Base-by-base conservation (phyloP, 2,797 vertebrate species). In the Rhynchotus rufescens region DNA sequence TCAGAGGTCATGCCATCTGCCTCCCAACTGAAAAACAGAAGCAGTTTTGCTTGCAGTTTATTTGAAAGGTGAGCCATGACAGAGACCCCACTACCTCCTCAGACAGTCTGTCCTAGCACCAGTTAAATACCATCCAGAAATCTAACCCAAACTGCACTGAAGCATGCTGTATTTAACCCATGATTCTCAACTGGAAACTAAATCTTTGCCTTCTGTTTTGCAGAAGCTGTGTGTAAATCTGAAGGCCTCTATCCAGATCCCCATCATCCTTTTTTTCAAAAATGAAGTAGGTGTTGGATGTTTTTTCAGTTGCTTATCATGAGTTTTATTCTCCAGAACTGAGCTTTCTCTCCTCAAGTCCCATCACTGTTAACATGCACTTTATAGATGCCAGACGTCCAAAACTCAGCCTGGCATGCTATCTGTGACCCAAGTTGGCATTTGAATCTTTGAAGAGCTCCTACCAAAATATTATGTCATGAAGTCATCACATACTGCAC, bases 41-140 rank as follows among this genome's bases (percentile, higher is more conserved):
- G 28, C 12, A 59, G 68, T 59, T 45, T 12, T 12, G 12, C 38
- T 77, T 68, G 19, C n/a, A 44, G 42, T 84, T 80, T 84, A 26
- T 26, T 4, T 67, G 80, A 66, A 67, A 20, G 25, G 26, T 0
- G 0, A 49, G 10, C n/a, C 34, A 21, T 51, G 54, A 25, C 3
- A 7, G 52, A 52, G 28, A 72, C 17, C 40, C 17, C 32, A 9
- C 25, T 21, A 12, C 22, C 47, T 76, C 30, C 28, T 54, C 40
- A 57, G 28, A 51, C 47, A 80, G 25, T 15, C 47, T 16, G 9
- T 57, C 80, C 52, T 30, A 61, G 20, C 42, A 21, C 4, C 28
- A 52, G 19, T 8, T 15, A 49, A 52, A 61, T 86, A 30, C 21
- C 60, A 57, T 52, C 57, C 30, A 36, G 6, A 32, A 14, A 26